Base-by-base conservation (phyloP, 2,888 invertebrate species). In the Tortrix viridana region DNA sequence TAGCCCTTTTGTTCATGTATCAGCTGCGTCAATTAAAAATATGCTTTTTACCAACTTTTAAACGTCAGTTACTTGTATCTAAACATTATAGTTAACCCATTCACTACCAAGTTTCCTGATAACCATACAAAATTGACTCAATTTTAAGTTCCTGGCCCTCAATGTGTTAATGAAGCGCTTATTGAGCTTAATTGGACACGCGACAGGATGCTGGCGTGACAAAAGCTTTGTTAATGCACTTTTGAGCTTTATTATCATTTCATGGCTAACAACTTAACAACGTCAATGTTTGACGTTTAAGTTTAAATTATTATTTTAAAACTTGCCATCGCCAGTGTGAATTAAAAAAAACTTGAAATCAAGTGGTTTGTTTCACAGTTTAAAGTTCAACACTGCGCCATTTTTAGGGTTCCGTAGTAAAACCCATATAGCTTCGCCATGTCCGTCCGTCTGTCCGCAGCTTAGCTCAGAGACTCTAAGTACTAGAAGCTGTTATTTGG, bases 181-280 rank as follows among this genome's bases (percentile, higher is more conserved):
- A 84, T 81, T 76, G 75, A 73, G 61, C 70, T 74, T 75, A 73
- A 82, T 82, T 74, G 73, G 67, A 54, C 71, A 66, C 67, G 69
- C 68, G 70, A 69, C 79, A 79, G 80, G 80, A 85, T 86, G 84
- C 80, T 73, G 81, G 84, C 84, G 81, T 67, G 76, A 74, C 79
- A 65, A 80, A 85, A 81, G 77, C 77, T 76, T 75, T 75, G 59
- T 67, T 46, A 62, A 55, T 47, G 53, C 52, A 49, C 48, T 64
- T 79, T 75, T 65, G 71, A 74, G 73, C 66, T 72, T 62, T 46
- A 47, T 57, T 56, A 55, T 56, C 49, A 44, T 23, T 49, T 43
- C 16, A 19, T 20, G 56, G 56, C 38, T 52, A 46, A 57, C 56
- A 52, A 56, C 50, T 62, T 57, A 23, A 62, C 44, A 32, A 53